Conservation (phyloP, 2,888 invertebrate species). For the Nephrotoma appendiculata region DNA sequence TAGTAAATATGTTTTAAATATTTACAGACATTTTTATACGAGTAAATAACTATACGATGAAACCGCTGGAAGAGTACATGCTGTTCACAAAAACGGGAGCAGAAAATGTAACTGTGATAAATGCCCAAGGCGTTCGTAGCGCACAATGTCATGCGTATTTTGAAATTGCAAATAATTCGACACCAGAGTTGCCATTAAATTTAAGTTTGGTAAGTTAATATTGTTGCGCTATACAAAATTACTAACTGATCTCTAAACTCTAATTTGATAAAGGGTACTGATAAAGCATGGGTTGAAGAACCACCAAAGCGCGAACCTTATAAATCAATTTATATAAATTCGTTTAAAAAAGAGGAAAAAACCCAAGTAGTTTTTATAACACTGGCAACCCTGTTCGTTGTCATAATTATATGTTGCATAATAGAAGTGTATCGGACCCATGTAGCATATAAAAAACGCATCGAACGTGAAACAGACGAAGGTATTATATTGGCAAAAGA, state of each 20-base stretch:
- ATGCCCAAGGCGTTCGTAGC: conserved; percentile 71
- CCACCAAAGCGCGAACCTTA: conserved; percentile 64
- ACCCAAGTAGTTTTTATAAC: conserved; percentile 69
- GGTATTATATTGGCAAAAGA: conserved; percentile 59
- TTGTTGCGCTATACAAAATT: neutral
- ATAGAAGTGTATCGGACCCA: conserved; percentile 69
- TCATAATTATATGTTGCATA: conserved; percentile 48
- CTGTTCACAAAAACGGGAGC: conserved; percentile 72
- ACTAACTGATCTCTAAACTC: neutral
- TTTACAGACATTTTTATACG: conserved; percentile 67
- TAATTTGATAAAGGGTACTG: conserved; percentile 42
- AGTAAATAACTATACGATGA: conserved; percentile 68
- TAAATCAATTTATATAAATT: conserved; percentile 56
- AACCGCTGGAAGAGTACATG: conserved; percentile 84
- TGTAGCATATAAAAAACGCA: conserved; percentile 52
- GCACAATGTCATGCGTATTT: conserved; percentile 75
- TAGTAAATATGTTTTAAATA: conserved; percentile 8
- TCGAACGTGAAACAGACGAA: conserved; percentile 63
- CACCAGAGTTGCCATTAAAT: conserved; percentile 41
- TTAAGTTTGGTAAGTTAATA: conserved; percentile 38
- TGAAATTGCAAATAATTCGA: conserved; percentile 43
- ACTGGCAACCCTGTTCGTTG: conserved; percentile 56
- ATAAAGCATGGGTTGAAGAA: conserved; percentile 72
- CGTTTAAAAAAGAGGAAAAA: conserved; percentile 63
- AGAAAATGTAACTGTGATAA: conserved; percentile 74